Evolutionary conservation across 2,797 vertebrate genomes (phyloP), one percentile per base, ranked within the genome.

Genomic region (Eulemur rubriventer): DNA sequence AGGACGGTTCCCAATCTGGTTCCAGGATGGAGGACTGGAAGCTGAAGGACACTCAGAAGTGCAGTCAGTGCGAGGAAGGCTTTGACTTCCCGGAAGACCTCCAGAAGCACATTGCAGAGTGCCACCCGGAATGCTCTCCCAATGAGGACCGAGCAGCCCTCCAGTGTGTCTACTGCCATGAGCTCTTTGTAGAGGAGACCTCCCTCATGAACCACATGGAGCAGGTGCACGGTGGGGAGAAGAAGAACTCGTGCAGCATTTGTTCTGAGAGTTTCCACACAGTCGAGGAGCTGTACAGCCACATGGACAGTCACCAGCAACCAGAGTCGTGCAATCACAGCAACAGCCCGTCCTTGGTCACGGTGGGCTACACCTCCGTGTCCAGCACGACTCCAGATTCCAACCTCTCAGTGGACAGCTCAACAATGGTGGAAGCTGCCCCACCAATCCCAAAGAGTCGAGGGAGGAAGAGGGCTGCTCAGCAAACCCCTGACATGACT

Each of bases 361-460:
- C 99, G 0, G 99, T 99, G 96, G 99, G 99, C 76, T 99, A 99
- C 98, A 99, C 99, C 67, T 99, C 99, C 1, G 99, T 99, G 96
- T 99, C 99, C 6, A 99, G 99, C 98, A 99, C 99, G 83, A 99
- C 99, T 65, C 99, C 99, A 0, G 99, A 99, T 98, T 99, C 99
- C 0, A 99, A 99, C 98, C 99, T 99, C 96, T 99, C 99, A 0
- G 99, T 99, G 41, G 99, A 99, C 97, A 99, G 99, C 97, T 99
- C 99, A 4, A 99, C 99, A 13, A 99, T 99, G 99, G 99, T 99
- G 94, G 99, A 99, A 98, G 98, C 99, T 0, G 99, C 99, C 35
- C 99, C 99, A 1, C 99, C 99, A 7, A 98, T 99, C 94, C 98
- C 99, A 94, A 99, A 99, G 98, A 99, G 99, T 61, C 99, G 99